Evolutionary conservation across 2,888 invertebrate genomes (phyloP).

Genomic region (Macrophya alboannulata): DNA sequence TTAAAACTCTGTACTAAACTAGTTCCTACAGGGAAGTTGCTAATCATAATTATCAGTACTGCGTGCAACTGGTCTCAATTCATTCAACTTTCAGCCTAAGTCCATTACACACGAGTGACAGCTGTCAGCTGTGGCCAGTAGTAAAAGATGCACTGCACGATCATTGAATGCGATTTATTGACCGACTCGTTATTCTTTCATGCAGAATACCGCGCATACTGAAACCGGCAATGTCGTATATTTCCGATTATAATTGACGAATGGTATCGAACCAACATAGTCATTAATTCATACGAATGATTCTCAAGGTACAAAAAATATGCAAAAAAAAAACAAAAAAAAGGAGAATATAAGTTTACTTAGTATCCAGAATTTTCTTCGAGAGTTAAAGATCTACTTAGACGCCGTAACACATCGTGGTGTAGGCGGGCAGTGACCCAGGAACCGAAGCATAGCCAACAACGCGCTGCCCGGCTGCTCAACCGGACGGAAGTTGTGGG

Average conservation of each 20-base stretch:
- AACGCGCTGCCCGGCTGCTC: conserved; percentile 52
- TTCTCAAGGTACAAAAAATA: background rate
- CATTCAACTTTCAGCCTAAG: conserved; percentile 31
- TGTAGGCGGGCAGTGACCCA: conserved; percentile 52
- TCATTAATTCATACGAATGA: background rate
- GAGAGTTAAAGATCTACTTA: conserved; percentile 36
- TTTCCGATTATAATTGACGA: conserved; percentile 13
- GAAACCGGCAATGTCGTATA: background rate
- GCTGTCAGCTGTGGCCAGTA: conserved; percentile 29
- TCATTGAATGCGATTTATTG: conserved; percentile 29
- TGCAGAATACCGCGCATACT: conserved; percentile 13
- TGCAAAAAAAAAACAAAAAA: background rate
- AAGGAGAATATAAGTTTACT: background rate
- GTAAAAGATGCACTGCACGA: conserved; percentile 20
- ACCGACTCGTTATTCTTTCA: conserved; percentile 21
- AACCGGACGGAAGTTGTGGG: conserved; percentile 48
- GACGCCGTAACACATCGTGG: conserved; percentile 49
- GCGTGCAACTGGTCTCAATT: conserved; percentile 31
- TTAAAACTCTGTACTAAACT: conserved; percentile 9
- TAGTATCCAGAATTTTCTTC: conserved; percentile 21
- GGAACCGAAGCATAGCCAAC: conserved; percentile 52
- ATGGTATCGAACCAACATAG: background rate
- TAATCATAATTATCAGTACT: conserved; percentile 52
- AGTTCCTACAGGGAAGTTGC: conserved; percentile 32
- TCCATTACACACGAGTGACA: conserved; percentile 45